Percentiles rank a stretch among this genome's conserved stretches.
Evolutionary conservation across 2,113 vertebrate genomes (phyloP).

Genomic region (Prinia subflava): DNA sequence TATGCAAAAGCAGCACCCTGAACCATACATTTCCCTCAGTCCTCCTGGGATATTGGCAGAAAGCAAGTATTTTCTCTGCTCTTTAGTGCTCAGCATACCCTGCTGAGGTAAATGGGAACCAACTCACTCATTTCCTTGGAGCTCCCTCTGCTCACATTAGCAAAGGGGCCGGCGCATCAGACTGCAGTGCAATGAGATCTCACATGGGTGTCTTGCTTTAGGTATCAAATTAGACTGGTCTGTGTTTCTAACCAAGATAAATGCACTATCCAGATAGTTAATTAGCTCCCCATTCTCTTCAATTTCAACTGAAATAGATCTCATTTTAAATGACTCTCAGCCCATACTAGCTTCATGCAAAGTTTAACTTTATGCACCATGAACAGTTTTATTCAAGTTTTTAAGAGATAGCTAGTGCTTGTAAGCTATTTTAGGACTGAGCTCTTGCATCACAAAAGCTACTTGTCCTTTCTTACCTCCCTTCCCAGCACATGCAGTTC

Average conservation of each 20-base stretch:
- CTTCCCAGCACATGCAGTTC: not conserved
- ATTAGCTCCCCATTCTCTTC: not conserved
- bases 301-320: not conserved
- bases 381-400: not conserved
- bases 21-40: slow-evolving; percentile 9
- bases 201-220: not conserved
- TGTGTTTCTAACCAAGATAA: not conserved
- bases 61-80: slow-evolving; percentile 3
- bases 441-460: not conserved
- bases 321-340: not conserved
- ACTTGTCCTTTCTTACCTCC: not conserved
- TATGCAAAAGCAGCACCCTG: slow-evolving; percentile 40
- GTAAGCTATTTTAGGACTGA: not conserved
- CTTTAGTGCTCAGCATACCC: not conserved
- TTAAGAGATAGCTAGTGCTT: not conserved
- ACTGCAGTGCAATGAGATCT: not conserved
- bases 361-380: not conserved
- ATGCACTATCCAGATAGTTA: not conserved
- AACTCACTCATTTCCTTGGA: not conserved
- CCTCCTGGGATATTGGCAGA: not conserved
- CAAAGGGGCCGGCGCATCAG: not conserved
- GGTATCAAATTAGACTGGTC: not conserved
- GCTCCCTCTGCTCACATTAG: not conserved
- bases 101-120: slow-evolving; percentile 2
- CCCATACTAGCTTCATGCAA: not conserved